Evolutionary conservation across 1,140 invertebrate species (phyloP).

Genomic region (Zophobas atratus): DNA sequence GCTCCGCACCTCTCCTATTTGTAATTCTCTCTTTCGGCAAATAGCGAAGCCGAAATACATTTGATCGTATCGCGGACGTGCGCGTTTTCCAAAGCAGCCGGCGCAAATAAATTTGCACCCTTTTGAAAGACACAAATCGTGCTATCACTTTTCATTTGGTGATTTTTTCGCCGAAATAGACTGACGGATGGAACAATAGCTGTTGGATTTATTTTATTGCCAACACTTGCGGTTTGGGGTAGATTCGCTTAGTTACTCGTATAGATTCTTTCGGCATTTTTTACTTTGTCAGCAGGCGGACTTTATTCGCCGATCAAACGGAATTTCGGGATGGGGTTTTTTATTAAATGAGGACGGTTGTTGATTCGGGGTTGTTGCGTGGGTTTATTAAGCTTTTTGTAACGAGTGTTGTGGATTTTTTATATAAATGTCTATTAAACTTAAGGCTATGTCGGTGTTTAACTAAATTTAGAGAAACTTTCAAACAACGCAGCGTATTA

Average conservation of each 20-base stretch:
- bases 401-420: no score
- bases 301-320: conserved; percentile 19
- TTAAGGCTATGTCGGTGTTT: no score
- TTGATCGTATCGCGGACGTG: conserved; percentile 45
- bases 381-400: no score
- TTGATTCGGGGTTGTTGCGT: no score
- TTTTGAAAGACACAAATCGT: conserved; percentile 35
- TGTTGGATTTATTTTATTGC: conserved; percentile 17
- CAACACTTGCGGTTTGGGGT: conserved; percentile 18
- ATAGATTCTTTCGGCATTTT: neutral
- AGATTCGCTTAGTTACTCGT: conserved; percentile 21
- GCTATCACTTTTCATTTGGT: conserved; percentile 31
- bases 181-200: conserved; percentile 5
- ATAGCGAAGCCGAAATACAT: conserved; percentile 35
- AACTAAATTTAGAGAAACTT: no score
- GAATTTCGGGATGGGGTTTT: neutral
- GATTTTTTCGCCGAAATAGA: conserved; percentile 21
- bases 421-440: no score
- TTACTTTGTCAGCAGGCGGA: conserved; percentile 10
- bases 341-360: neutral
- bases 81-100: conserved; percentile 28
- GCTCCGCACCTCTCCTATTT: conserved; percentile 28
- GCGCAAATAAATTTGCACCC: conserved; percentile 32
- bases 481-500: no score
- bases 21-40: conserved; percentile 38